A percentile compares a stretch with the other conserved stretches of the same genome.
phyloP scores from a whole-genome alignment of 2,113 vertebrate species.

The Lontra canadensis region DNA sequence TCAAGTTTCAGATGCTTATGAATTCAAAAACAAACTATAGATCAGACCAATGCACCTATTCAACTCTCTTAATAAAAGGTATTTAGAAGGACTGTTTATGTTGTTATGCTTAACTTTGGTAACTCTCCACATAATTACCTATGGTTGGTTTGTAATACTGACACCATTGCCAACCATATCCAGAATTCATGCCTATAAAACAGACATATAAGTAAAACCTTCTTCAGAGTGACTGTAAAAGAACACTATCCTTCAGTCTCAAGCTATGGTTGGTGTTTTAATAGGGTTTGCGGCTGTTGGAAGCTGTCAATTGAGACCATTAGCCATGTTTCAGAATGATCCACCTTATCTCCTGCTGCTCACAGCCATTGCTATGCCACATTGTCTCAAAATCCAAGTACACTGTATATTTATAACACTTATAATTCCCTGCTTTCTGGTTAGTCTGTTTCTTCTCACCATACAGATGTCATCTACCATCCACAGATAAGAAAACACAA shows the following conservation, averaged over 20 bases:
- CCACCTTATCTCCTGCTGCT: neutral
- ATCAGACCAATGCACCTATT: neutral
- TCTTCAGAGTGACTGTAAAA: conserved; percentile 5
- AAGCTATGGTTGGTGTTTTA: neutral
- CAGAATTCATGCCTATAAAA: neutral
- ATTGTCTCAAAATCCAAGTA: neutral
- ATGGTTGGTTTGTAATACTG: neutral
- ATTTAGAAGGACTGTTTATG: neutral
- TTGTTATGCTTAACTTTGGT: neutral
- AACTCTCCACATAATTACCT: neutral
- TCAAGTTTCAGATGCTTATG: neutral
- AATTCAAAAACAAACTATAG: neutral
- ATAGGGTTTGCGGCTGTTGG: neutral
- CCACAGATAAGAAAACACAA: neutral
- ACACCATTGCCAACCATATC: neutral
- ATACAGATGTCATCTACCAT: neutral
- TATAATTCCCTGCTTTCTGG: neutral
- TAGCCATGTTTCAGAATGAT: neutral
- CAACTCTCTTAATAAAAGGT: neutral
- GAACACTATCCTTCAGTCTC: neutral
- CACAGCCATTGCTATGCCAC: neutral
- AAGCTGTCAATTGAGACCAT: neutral
- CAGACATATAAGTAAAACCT: neutral
- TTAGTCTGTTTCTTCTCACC: neutral
- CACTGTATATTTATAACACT: neutral